Percentiles rank a stretch among this genome's conserved stretches.
phyloP scores from a whole-genome alignment of 1,140 invertebrate genomes.

The Sitodiplosis mosellana region DNA sequence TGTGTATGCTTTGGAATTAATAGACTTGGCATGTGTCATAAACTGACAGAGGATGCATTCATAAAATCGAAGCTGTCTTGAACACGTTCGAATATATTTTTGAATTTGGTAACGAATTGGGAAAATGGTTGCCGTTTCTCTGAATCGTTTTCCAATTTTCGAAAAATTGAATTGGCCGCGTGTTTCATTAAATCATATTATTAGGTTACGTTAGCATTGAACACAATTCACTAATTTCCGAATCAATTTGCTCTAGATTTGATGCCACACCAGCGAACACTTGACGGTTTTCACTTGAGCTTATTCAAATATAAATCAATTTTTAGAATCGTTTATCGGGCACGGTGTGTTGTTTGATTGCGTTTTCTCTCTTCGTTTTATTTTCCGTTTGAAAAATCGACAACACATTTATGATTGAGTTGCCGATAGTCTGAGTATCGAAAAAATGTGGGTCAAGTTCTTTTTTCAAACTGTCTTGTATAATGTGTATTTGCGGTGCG shows the following conservation, averaged over 20 bases:
- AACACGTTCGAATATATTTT: background rate
- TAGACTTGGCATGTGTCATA: background rate
- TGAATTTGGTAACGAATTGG: no score
- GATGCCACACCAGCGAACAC: background rate
- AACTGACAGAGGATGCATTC: background rate
- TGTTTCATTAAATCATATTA: background rate
- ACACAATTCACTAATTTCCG: background rate
- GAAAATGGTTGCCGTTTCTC: no score
- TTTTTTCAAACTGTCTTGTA: no score
- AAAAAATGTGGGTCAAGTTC: no score
- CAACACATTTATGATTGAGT: background rate
- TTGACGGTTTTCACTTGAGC: no score
- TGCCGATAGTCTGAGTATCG: no score
- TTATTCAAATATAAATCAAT: no score
- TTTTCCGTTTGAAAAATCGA: background rate
- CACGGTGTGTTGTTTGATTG: no score
- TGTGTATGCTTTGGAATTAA: background rate
- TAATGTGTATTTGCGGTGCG: no score
- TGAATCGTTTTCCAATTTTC: no score
- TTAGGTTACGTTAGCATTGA: background rate
- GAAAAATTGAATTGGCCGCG: background rate
- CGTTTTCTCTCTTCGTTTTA: no score
- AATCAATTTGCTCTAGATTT: background rate
- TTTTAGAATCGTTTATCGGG: no score
- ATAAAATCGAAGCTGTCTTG: background rate